Evolutionary conservation across 2,113 vertebrate species (phyloP).

Genomic region (Silurus asotus): DNA sequence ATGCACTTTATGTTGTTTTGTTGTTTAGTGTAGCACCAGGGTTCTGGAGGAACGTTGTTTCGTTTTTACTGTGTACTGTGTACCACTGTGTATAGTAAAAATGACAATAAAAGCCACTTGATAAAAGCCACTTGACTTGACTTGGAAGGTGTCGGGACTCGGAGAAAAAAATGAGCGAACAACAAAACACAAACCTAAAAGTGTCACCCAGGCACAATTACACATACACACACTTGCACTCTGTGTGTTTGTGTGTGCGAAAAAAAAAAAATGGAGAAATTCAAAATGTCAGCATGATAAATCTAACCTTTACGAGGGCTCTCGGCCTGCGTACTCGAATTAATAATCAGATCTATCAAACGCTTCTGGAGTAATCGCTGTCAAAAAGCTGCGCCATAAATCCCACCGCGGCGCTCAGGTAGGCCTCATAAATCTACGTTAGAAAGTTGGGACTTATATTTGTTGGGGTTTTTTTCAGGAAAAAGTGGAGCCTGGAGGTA

Average conservation of each 20-base stretch:
- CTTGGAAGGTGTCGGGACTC: background rate
- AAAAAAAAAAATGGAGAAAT: conserved; percentile 63
- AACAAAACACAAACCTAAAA: conserved; percentile 4
- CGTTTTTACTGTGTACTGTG: too few relatives aligned
- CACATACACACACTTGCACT: background rate
- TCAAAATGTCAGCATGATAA: conserved; percentile 73
- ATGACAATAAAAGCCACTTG: too few relatives aligned
- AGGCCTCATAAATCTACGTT: conserved; percentile 71
- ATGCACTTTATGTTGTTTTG: too few relatives aligned
- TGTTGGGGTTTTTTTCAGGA: conserved; percentile 40
- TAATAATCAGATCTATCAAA: conserved; percentile 78
- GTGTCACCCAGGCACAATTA: background rate
- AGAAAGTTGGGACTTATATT: conserved; percentile 66
- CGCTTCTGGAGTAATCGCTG: conserved; percentile 72
- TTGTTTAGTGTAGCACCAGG: too few relatives aligned
- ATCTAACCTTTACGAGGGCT: conserved; percentile 72
- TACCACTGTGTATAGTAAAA: too few relatives aligned
- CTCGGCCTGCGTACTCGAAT: conserved; percentile 72
- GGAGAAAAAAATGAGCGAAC: background rate
- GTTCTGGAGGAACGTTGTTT: too few relatives aligned
- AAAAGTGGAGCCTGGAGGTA: conserved; percentile 25
- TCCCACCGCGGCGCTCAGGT: conserved; percentile 66
- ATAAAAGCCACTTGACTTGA: too few relatives aligned
- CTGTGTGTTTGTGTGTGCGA: background rate
- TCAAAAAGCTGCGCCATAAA: conserved; percentile 68